A percentile compares a stretch with the other conserved stretches of the same genome.
Evolutionary conservation across 2,797 vertebrate genomes (phyloP).

Genomic region (Peromyscus aztecus): DNA sequence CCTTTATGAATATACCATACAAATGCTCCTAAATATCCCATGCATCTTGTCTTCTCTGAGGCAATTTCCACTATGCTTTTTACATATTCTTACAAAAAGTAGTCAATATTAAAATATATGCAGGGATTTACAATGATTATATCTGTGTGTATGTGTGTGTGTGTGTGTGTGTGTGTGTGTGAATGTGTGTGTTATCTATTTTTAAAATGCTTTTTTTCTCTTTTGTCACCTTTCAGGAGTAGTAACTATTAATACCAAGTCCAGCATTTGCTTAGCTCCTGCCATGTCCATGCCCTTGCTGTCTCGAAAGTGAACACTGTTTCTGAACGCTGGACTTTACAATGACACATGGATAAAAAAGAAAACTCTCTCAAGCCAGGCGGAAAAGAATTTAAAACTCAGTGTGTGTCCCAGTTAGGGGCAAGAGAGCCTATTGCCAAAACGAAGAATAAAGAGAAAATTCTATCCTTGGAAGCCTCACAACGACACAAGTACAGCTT

Average conservation of each 20-base stretch:
- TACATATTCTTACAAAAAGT: background rate
- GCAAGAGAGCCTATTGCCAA: constrained; percentile 66
- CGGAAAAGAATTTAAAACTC: constrained; percentile 79
- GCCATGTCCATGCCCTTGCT: constrained; percentile 55
- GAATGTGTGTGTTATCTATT: background rate
- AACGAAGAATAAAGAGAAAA: constrained; percentile 80
- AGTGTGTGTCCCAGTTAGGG: constrained; percentile 74
- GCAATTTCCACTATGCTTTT: background rate
- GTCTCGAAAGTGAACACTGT: constrained; percentile 40
- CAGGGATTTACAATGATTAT: constrained; percentile 20
- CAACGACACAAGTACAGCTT: constrained; percentile 74
- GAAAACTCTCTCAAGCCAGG: constrained; percentile 79
- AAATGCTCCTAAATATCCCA: background rate
- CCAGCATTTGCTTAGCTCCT: constrained; percentile 21
- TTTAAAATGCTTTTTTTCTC: background rate
- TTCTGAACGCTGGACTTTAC: constrained; percentile 69
- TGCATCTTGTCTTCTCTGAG: constrained; percentile 22
- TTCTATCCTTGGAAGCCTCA: constrained; percentile 79
- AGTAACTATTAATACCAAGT: constrained; percentile 49
- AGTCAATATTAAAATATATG: constrained; percentile 47
- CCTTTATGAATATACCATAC: constrained; percentile 64
- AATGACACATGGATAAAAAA: constrained; percentile 69
- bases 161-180: too few relatives aligned
- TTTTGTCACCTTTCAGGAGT: constrained; percentile 48
- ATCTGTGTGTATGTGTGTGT: background rate